Evolutionary conservation across 1,140 invertebrate species (phyloP), one percentile per base, ranked within the genome.

Genomic region (Bilobella aurantiaca): DNA sequence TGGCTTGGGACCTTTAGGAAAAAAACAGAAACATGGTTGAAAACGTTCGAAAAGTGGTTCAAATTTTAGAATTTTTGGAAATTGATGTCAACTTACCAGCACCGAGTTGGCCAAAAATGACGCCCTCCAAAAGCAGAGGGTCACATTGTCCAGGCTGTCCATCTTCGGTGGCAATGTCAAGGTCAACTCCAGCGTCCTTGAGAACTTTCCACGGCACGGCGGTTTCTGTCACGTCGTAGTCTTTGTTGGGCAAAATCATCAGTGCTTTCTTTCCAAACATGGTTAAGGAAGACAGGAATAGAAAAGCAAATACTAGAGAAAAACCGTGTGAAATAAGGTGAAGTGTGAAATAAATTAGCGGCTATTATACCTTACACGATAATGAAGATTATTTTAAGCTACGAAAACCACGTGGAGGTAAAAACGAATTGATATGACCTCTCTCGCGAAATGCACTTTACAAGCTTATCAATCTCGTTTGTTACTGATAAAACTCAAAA

Each of bases 31-130:
- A 42, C 8, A 12, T 42, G 8, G 8, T 42, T 42, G 18, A 18
- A 42, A 42, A 42, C 8, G 18, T 18, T 42, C 8, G 34, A 42
- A 42, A 12, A 12, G 8, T 42, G 34, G n/a, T n/a, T 42, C 34
- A 42, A 42, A 18, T 42, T 42, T 53, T 23, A 53, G 23, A 53
- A 53, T 53, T 42, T 42, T 42, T 42, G n/a, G 37, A 42, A n/a
- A 42, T 42, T 42, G 37, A 42, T n/a, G 67, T 62, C 34, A 69
- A 65, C 46, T 67, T 34, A 23, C 65, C 34, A 8, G 70, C 70
- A 23, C 67, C 70, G 1, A 72, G 30, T 31, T 72, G n/a, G 14
- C 70, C 67, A 42, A 71, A 69, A 53, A 71, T 67, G 12, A 71
- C 70, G 0, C 67, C 67, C 18, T 46, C 53, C n/a, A 71, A 46